These are phyloP conservation scores for Callorhinus ursinus DNA, from an alignment of 2,113 vertebrate genomes.

Conservation along the genomic window DNA sequence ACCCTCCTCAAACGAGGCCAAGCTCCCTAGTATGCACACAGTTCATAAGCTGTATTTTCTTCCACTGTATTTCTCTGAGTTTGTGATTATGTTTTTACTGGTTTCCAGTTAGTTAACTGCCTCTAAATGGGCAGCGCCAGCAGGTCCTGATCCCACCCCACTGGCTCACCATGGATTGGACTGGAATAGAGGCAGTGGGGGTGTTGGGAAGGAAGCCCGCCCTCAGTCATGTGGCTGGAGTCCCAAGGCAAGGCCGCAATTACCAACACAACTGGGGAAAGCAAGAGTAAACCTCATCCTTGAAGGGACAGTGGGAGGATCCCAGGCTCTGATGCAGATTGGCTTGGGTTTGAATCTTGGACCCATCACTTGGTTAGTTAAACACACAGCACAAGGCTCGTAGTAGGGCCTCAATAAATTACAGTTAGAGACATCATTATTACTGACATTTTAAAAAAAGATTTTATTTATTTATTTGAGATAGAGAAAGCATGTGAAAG, in stretches of 20 bases:
- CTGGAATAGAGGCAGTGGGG: not conserved
- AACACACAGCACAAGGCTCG: not conserved
- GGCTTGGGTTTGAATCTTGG: not conserved
- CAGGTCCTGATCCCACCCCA: not conserved
- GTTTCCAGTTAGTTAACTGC: not conserved
- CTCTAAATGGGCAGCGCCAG: not conserved
- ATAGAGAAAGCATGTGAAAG: no score
- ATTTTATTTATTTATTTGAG: no score
- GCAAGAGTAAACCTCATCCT: not conserved
- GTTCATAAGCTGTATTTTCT: not conserved
- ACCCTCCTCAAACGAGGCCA: not conserved
- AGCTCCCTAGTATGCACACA: rapidly evolving
- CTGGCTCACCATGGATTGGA: not conserved
- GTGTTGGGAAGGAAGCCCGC: not conserved
- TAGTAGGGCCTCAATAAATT: conserved; percentile 7
- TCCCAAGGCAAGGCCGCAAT: not conserved
- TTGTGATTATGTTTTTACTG: not conserved
- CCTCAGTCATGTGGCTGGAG: not conserved
- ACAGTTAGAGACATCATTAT: not conserved
- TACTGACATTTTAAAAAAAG: not conserved
- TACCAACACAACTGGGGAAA: not conserved
- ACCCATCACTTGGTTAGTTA: not conserved
- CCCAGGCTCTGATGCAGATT: not conserved
- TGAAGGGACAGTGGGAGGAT: not conserved
- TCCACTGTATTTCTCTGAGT: not conserved